These are phyloP conservation scores for Oreochromis aureus DNA, from an alignment of 2,113 vertebrate genomes.

Conservation along the genomic window DNA sequence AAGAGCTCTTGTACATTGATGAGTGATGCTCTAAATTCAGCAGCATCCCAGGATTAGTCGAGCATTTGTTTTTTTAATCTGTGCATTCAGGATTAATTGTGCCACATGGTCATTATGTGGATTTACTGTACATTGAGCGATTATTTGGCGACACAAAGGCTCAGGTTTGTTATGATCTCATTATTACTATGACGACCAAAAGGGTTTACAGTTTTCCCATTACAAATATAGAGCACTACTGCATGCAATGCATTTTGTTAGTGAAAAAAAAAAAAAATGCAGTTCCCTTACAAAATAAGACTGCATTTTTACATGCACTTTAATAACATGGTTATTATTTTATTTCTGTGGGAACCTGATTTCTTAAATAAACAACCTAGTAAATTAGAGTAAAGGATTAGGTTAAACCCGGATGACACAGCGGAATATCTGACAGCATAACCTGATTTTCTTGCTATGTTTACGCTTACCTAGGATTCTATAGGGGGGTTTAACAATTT, in stretches of 20 bases:
- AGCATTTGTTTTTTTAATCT: slow-evolving; percentile 25
- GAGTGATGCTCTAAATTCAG: slow-evolving; percentile 15
- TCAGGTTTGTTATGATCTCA: neutral
- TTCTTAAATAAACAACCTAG: neutral
- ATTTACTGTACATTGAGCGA: neutral
- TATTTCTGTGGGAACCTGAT: neutral
- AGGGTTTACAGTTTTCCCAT: neutral
- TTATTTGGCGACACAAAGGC: neutral
- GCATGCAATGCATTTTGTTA: neutral
- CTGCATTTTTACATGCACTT: neutral
- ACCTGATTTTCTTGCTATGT: neutral
- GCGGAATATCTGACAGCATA: rapidly evolving
- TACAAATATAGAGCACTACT: neutral
- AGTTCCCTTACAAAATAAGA: neutral
- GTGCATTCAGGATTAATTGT: slow-evolving; percentile 2
- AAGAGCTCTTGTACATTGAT: neutral
- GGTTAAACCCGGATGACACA: neutral
- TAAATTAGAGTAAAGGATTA: neutral
- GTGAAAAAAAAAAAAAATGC: rapidly evolving
- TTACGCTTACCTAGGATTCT: neutral
- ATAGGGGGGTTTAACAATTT: too few species aligned
- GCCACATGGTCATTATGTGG: neutral
- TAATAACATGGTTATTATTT: neutral
- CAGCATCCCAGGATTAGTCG: slow-evolving; percentile 10
- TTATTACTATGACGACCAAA: neutral